Base-by-base conservation (phyloP, 2,888 invertebrate genomes). In the Protonemura montana region DNA sequence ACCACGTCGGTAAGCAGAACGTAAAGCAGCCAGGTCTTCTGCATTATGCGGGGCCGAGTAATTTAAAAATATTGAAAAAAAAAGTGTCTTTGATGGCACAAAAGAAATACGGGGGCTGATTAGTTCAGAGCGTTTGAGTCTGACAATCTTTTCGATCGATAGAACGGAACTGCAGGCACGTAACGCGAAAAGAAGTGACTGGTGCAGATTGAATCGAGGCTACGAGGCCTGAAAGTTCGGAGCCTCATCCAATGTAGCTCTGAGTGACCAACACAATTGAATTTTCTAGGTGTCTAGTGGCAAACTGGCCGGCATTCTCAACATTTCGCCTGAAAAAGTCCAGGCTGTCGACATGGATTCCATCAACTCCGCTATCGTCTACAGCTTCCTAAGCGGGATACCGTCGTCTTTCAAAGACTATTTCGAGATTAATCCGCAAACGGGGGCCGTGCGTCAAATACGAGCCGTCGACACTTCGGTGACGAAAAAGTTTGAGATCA, bases 301-400 rank as follows among this genome's bases (percentile, higher is more conserved):
- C 0, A 95, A 96, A 0, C 92, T 97, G 88, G 95, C 97, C 83
- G 98, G 97, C 0, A 95, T 97, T 29, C 93, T 98, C 28, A 95
- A 95, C 87, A 95, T 98, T 27, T 94, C 95, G 42, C 98, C 98
- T 0, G 97, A 97, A 90, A 96, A 97, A 90, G 97, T 98, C 87
- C 96, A 97, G 91, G 98, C 98, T 0, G 95, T 97, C 0, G 98
- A 98, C 91, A 95, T 97, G 94, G 98, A 98, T 90, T 97, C 97
- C 0, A 93, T 98, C 81, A 96, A 97, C 90, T 94, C 97, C 0
- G 95, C 95, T 0, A 97, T 98, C 87, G 93, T 93, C 85, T 98
- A 97, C 91, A 95, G 94, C 86, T 97, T 98, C 90, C 93, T 96
- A 21, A 96, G 95, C 88, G 98, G 97, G 0, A 94, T 94, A 88